These are phyloP conservation scores for Protobothrops mucrosquamatus DNA, from an alignment of 2,113 vertebrate species.

Conservation along the genomic window DNA sequence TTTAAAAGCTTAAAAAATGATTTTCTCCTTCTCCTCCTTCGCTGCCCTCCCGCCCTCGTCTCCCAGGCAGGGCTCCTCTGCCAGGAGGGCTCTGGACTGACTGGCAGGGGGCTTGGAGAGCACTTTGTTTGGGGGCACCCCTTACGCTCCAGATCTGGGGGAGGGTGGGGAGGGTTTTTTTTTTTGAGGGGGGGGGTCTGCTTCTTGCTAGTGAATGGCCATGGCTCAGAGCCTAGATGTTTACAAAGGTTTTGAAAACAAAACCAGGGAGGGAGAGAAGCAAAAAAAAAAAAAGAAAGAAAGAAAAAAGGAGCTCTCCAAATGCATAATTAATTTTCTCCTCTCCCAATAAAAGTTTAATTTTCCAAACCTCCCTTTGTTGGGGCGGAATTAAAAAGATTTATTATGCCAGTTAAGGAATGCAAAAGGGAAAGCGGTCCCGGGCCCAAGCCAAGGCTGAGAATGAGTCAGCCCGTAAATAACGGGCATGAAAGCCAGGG, in stretches of 20 bases:
- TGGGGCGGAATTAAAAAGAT: constrained; percentile 3
- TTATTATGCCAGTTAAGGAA: neutral
- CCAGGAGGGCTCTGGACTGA: constrained; percentile 52
- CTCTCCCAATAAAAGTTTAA: constrained; percentile 29
- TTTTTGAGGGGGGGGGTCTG: neutral
- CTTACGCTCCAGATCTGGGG: neutral
- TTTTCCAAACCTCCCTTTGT: constrained; percentile 26
- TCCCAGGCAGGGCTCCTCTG: constrained; percentile 43
- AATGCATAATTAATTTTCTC: constrained; percentile 49
- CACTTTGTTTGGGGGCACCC: constrained; percentile 47
- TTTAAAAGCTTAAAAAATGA: constrained; percentile 40
- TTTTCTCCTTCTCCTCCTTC: neutral
- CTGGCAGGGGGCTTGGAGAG: constrained; percentile 52
- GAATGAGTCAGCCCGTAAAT: neutral
- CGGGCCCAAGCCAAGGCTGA: neutral
- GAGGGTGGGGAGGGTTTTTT: too few relatives aligned
- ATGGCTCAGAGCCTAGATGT: constrained; percentile 37
- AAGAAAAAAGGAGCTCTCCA: neutral
- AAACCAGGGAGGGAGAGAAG: neutral
- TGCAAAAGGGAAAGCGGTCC: neutral
- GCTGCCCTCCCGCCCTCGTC: constrained; percentile 60
- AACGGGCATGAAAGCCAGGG: neutral
- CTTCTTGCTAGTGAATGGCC: constrained; percentile 44
- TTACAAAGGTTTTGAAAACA: constrained; percentile 21
- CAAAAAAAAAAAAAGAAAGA: too few relatives aligned